Evolutionary conservation across 2,888 invertebrate genomes (phyloP), one percentile per base, ranked within the genome.

Genomic region (Encarsia formosa): DNA sequence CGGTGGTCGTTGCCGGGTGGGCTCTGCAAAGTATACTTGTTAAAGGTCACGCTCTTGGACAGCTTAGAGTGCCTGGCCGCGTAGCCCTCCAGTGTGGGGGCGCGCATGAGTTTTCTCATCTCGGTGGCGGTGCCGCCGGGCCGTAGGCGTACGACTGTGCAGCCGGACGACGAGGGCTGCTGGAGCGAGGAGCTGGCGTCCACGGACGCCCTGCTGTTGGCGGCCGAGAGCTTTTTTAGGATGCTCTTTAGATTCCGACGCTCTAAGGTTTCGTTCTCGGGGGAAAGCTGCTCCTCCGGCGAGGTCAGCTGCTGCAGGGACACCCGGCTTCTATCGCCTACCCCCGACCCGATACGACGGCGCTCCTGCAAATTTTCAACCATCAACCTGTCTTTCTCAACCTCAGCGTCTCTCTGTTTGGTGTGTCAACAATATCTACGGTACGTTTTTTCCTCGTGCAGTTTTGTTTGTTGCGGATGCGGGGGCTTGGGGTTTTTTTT

Each of bases 21-120:
- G 65, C 90, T 90, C 61, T 87, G 87, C 69, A 91, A 78, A 48
- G 90, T 90, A 71, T 89, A 87, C 56, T 87, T 78, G 75, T 91
- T 88, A 77, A 91, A 91, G 56, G 91, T 91, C 59, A 91, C 91
- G 75, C 91, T 90, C 79, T 91, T 92, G 45, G 88, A 81, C 71
- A 91, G 83, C 74, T 91, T 91, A 59, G 88, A 87, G 76, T 91
- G 91, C 68, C 91, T 80, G 45, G 89, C 91, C 53, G 89, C 91
- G 75, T 90, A 92, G 54, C 91, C 91, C 79, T 91, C 91, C 63
- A 91, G 78, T 54, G 91, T 91, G 56, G 88, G 91, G 23, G 90
- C 90, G 66, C 86, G 78, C 76, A 88, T 84, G 56, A 91, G 76
- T 67, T 81, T 84, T 63, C 79, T 81, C 49, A 87, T 76, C 67